phyloP scores from a whole-genome alignment of 2,797 vertebrate genomes.

The Bovichtus variegatus region DNA sequence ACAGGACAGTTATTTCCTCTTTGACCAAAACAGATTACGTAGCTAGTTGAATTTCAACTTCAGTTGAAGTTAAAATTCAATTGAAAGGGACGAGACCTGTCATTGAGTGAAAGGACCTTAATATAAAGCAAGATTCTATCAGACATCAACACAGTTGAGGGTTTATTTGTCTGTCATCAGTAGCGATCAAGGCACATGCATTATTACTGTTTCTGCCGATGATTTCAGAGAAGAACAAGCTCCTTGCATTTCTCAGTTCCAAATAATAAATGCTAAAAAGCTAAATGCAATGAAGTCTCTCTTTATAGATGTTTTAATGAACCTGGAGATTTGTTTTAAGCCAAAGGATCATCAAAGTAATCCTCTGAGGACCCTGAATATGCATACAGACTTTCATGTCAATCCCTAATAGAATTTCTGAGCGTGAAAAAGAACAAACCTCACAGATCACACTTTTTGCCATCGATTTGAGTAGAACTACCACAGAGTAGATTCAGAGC shows the following conservation, averaged over 20 bases:
- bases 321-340: no score
- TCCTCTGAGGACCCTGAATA: background rate
- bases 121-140: background rate
- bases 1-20: slow-evolving; percentile 17
- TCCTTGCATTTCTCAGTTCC: no score
- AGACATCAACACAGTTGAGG: no score
- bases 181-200: no score
- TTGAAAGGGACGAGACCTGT: background rate
- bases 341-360: background rate
- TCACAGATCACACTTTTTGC: background rate
- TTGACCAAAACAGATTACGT: slow-evolving; percentile 6
- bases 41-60: background rate
- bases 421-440: background rate
- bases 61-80: slow-evolving; percentile 1
- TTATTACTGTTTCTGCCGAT: no score
- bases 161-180: no score
- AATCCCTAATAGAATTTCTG: background rate
- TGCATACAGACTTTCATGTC: background rate
- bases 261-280: no score
- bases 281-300: no score
- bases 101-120: background rate
- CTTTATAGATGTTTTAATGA: no score
- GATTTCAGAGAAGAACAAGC: no score
- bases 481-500: background rate
- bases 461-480: background rate